phyloP scores from a whole-genome alignment of 2,113 vertebrate species.

The Candoia aspera region DNA sequence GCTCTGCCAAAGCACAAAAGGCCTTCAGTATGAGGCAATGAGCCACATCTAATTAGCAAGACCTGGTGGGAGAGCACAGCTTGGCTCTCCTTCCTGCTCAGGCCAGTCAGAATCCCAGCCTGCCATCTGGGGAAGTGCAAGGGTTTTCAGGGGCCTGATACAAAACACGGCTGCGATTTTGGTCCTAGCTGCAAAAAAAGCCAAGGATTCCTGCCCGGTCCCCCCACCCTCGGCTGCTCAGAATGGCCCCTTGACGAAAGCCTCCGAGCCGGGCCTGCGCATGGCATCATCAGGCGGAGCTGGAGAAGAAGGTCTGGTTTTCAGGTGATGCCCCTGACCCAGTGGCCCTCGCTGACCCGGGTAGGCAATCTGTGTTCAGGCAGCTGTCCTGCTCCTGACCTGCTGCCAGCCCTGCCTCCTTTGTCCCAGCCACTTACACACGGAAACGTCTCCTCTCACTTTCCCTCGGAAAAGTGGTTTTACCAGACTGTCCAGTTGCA shows the following conservation, averaged over 20 bases:
- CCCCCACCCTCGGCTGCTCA: constrained; percentile 52
- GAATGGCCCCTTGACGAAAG: constrained; percentile 64
- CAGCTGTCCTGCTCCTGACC: constrained; percentile 80
- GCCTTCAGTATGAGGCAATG: constrained; percentile 79
- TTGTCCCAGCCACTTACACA: constrained; percentile 82
- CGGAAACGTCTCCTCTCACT: constrained; percentile 73
- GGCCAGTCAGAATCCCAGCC: constrained; percentile 67
- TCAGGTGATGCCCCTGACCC: constrained; percentile 78
- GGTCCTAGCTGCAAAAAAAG: constrained; percentile 85
- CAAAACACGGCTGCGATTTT: constrained; percentile 90
- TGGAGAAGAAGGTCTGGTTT: constrained; percentile 81
- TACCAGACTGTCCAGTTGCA: constrained; percentile 79
- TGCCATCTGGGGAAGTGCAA: constrained; percentile 80
- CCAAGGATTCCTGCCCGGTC: constrained; percentile 62
- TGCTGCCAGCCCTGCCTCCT: constrained; percentile 82
- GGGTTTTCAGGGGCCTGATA: constrained; percentile 86
- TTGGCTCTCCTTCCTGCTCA: constrained; percentile 66
- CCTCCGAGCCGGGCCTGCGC: constrained; percentile 65
- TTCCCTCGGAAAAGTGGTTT: constrained; percentile 73
- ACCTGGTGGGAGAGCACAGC: constrained; percentile 63
- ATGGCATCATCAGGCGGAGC: constrained; percentile 78
- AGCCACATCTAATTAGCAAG: constrained; percentile 79
- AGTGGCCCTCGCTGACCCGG: constrained; percentile 80
- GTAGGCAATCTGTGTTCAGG: constrained; percentile 87
- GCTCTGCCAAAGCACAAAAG: constrained; percentile 74